Evolutionary conservation across 1,140 invertebrate genomes (phyloP), one percentile per base, ranked within the genome.

Genomic region (Phenacoccus solenopsis): DNA sequence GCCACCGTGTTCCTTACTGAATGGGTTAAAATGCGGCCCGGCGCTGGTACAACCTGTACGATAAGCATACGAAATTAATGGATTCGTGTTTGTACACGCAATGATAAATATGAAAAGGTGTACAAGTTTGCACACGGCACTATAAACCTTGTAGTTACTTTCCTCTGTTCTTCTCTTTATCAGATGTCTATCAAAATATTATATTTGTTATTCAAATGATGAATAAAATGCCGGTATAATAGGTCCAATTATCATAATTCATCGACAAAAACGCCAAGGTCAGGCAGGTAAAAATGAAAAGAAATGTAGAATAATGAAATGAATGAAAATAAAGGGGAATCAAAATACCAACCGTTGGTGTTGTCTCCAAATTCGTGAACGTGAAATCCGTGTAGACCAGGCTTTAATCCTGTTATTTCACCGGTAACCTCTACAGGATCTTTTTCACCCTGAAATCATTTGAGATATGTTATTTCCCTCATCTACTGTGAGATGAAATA

Each of bases 321-420:
- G n/a, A n/a, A n/a, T n/a, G n/a, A n/a, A n/a, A n/a, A n/a, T n/a
- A n/a, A n/a, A n/a, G n/a, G n/a, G n/a, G n/a, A 35, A 56, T 22
- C 16, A 70, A 20, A 25, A n/a, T 69, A 64, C n/a, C 73, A 74
- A 86, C 85, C 87, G 78, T 98, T 95, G 38, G 94, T 96, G 73
- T 93, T 91, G 78, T 98, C 96, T 0, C 96, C 97, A 78, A 94
- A 97, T 81, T 98, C 90, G 77, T 99, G 97, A 69, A 99, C 86
- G 78, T 99, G 97, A 81, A 99, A 98, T 28, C 96, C 95, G 78
- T 95, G 93, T 25, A 83, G 75, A 12, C 90, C 90, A 74, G 85
- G 80, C 13, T 81, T 77, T 38, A 94, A 78, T 7, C 90, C 90
- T 24, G 75, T 80, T 13, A 94, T 80, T 78, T 90, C 83, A 16